Conservation (phyloP, 1,140 invertebrate genomes). For the Sipha flava region DNA sequence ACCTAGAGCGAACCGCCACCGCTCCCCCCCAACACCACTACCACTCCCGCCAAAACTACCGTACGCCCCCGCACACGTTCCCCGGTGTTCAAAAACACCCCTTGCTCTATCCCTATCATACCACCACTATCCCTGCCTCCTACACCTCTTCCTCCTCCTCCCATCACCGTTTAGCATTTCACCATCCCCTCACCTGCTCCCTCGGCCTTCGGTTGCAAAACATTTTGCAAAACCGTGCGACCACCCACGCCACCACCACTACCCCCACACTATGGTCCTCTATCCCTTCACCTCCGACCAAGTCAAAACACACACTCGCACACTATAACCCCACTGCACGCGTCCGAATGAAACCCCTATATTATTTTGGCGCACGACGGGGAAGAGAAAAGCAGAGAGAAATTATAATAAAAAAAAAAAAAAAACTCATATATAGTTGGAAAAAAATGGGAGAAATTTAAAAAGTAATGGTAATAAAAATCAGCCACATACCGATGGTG, state of each 20-base stretch:
- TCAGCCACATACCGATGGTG: neutral
- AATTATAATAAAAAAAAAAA: slow-evolving; percentile 13
- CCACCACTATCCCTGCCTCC: neutral
- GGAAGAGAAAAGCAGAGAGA: neutral
- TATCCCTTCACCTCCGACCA: slow-evolving; percentile 4
- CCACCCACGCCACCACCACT: slow-evolving; percentile 19
- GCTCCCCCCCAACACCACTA: neutral
- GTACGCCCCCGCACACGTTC: neutral
- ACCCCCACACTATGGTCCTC: neutral
- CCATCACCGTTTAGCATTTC: neutral
- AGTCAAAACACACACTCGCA: too few relatives aligned
- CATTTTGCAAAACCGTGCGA: slow-evolving; percentile 28
- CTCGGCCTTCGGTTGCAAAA: neutral
- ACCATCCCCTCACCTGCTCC: neutral
- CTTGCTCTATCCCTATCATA: neutral
- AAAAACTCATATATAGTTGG: neutral
- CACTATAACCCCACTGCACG: neutral
- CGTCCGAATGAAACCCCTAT: neutral
- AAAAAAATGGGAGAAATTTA: neutral
- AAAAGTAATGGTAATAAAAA: slow-evolving; percentile 1
- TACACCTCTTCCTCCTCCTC: neutral
- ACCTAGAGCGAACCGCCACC: slow-evolving; percentile 21
- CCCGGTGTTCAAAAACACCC: neutral
- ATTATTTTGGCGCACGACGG: neutral
- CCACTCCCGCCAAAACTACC: neutral